Evolutionary conservation across 1,140 invertebrate species (phyloP).

Genomic region (Polypedilum vanderplanki): DNA sequence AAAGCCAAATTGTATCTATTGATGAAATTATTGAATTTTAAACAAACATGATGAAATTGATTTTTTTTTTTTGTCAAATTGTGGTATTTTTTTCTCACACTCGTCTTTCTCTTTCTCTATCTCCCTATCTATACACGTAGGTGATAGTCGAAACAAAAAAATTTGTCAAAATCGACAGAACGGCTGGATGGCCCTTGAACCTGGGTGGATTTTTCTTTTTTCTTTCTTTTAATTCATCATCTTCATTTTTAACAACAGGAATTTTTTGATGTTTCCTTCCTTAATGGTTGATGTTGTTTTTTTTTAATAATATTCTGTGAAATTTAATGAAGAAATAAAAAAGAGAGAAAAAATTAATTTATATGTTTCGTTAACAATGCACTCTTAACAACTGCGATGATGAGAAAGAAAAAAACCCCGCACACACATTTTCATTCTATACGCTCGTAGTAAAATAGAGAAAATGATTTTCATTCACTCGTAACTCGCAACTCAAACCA

Average conservation of each 20-base stretch:
- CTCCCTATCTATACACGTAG: background rate
- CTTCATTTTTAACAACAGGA: background rate
- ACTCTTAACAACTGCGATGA: background rate
- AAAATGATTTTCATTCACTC: constrained; percentile 27
- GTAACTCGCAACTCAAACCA: constrained; percentile 1
- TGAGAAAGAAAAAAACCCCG: background rate
- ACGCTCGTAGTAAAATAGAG: constrained; percentile 23
- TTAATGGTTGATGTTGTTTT: constrained; percentile 3
- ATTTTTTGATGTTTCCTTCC: constrained; percentile 3
- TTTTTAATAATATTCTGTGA: background rate
- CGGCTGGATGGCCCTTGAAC: constrained; percentile 2
- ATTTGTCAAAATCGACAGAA: background rate
- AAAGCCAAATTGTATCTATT: background rate
- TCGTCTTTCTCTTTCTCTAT: background rate
- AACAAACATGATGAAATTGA: background rate
- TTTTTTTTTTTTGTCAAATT: background rate
- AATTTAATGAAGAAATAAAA: background rate
- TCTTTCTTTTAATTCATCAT: constrained; percentile 12
- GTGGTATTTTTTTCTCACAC: too few species aligned
- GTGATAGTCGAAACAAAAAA: constrained; percentile 4
- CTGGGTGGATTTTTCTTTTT: constrained; percentile 17
- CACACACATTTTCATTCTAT: constrained; percentile 21
- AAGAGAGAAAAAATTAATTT: too few species aligned
- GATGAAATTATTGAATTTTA: background rate
- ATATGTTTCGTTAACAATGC: too few species aligned